Percentiles rank a stretch among this genome's conserved stretches.
These are phyloP conservation scores for Nyctibius grandis DNA, from an alignment of 2,797 vertebrate species.

Conservation along the genomic window DNA sequence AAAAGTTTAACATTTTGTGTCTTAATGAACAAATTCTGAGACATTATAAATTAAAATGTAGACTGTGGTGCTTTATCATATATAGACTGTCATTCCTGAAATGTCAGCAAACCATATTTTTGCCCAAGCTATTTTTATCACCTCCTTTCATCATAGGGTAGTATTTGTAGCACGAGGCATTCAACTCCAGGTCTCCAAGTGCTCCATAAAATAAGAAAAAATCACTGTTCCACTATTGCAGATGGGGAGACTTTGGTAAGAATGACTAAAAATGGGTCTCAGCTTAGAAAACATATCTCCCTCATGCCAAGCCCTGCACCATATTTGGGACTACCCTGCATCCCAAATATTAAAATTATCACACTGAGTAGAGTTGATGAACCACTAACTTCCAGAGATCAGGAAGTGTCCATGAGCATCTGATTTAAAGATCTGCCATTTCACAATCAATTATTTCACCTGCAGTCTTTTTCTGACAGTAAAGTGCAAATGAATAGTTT, in stretches of 20 bases:
- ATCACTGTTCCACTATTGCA: neutral
- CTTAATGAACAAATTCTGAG: neutral
- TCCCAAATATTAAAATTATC: neutral
- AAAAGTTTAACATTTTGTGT: neutral
- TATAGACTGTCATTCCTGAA: neutral
- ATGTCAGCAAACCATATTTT: neutral
- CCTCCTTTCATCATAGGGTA: neutral
- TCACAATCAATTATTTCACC: neutral
- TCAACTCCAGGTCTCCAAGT: neutral
- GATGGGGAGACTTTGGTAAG: neutral
- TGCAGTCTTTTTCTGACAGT: neutral
- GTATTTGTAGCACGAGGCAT: neutral
- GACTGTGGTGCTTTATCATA: neutral
- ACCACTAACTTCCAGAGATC: neutral
- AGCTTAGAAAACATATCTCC: neutral
- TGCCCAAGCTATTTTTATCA: neutral
- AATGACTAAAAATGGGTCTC: neutral
- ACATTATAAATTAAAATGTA: neutral
- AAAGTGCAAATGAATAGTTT: neutral
- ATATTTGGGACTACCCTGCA: neutral
- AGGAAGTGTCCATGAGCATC: neutral
- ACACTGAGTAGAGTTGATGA: rapidly evolving
- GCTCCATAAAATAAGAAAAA: neutral
- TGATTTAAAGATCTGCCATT: neutral
- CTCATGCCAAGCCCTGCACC: neutral